Evolutionary conservation across 2,888 invertebrate genomes (phyloP).

Genomic region (Sphaeridia pumilis): DNA sequence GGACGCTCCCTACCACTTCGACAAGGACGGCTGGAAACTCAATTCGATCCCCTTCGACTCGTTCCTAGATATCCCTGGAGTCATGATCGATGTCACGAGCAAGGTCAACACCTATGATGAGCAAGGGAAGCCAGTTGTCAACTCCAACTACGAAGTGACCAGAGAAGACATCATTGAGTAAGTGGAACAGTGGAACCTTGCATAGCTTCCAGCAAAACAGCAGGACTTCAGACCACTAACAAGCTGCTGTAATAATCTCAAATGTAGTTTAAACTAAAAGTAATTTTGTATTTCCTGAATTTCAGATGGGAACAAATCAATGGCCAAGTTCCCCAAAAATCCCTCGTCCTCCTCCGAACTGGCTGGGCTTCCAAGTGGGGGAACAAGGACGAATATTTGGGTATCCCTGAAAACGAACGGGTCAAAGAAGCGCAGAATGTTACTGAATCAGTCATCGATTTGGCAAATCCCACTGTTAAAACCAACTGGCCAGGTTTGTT

Average conservation of each 20-base stretch:
- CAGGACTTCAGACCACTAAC: not conserved
- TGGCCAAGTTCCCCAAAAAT: constrained; percentile 24
- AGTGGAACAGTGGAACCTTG: constrained; percentile 1
- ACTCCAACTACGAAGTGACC: constrained; percentile 23
- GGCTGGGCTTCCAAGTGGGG: constrained; percentile 22
- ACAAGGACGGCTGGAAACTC: constrained; percentile 42
- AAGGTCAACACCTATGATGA: constrained; percentile 20
- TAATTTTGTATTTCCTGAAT: not conserved
- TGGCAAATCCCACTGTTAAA: too few species aligned
- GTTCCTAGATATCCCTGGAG: constrained; percentile 39
- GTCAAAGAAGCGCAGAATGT: too few species aligned
- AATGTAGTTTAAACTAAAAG: not conserved
- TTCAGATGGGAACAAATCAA: constrained; percentile 26
- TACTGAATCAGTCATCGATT: too few species aligned
- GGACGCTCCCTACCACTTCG: constrained; percentile 52
- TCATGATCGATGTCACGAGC: constrained; percentile 27
- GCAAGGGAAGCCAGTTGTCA: constrained; percentile 14
- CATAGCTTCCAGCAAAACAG: not conserved
- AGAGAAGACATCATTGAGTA: constrained; percentile 25
- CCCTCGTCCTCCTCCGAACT: constrained; percentile 24
- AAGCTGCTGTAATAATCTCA: not conserved
- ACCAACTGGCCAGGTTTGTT: too few species aligned
- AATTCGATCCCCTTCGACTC: constrained; percentile 44
- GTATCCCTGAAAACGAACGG: constrained; percentile 7
- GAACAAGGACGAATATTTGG: constrained; percentile 15